Evolutionary conservation across 2,797 vertebrate genomes (phyloP).

Genomic region (Alosa sapidissima): DNA sequence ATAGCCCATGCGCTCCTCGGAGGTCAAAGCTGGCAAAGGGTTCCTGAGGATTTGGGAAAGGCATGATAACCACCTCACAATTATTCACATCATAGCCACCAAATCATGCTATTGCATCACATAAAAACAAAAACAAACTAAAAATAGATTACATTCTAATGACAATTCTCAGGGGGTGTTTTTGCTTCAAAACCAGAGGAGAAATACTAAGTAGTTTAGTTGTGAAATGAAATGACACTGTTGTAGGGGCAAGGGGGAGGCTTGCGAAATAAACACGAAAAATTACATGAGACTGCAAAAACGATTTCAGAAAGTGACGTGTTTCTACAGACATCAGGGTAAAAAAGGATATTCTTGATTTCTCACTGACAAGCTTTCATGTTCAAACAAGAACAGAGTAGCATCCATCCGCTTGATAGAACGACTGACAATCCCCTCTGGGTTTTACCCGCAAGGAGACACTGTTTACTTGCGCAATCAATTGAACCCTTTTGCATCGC

Average conservation of each 20-base stretch:
- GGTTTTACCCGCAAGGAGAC: slow-evolving; percentile 29
- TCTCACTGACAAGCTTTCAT: slow-evolving; percentile 28
- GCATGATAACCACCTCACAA: neutral
- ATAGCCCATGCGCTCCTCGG: slow-evolving; percentile 58
- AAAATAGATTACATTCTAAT: neutral
- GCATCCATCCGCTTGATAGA: slow-evolving; percentile 18
- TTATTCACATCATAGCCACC: neutral
- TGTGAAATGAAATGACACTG: neutral
- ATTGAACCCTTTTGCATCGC: slow-evolving; percentile 39
- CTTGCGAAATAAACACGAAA: neutral
- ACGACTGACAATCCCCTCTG: slow-evolving; percentile 31
- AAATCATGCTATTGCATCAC: neutral
- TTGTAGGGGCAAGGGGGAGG: neutral
- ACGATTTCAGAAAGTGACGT: neutral
- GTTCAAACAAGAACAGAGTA: slow-evolving; percentile 37
- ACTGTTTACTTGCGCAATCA: slow-evolving; percentile 45
- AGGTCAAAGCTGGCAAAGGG: slow-evolving; percentile 65
- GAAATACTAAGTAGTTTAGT: neutral
- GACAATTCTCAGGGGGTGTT: neutral
- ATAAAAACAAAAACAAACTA: neutral
- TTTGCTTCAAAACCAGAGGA: neutral
- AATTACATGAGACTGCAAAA: neutral
- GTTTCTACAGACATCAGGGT: neutral
- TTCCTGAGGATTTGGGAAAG: slow-evolving; percentile 47
- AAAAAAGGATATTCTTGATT: slow-evolving; percentile 5